Evolutionary conservation across 2,797 vertebrate species (phyloP).

Genomic region (Lates japonicus): DNA sequence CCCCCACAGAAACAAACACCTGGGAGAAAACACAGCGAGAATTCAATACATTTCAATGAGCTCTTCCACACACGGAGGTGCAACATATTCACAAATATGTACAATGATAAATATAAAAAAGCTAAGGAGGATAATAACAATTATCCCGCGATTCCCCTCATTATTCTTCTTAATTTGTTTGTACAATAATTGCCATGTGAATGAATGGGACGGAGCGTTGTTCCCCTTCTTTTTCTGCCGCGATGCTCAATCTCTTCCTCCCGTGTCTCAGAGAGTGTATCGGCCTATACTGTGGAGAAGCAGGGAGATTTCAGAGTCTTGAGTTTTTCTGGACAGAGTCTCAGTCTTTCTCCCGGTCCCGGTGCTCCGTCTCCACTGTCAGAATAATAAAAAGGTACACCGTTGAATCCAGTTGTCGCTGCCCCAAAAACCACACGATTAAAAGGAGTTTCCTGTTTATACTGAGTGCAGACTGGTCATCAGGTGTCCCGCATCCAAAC

Average conservation of each 20-base stretch:
- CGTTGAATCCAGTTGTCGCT: conserved; percentile 39
- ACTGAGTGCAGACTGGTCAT: conserved; percentile 9
- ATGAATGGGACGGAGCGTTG: conserved; percentile 55
- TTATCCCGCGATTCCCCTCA: conserved; percentile 79
- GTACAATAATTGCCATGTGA: conserved; percentile 86
- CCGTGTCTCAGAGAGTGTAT: conserved; percentile 7
- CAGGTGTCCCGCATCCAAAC: conserved; percentile 15
- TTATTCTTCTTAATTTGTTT: conserved; percentile 76
- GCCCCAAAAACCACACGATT: neutral
- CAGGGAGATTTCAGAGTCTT: conserved; percentile 35
- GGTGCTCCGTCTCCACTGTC: conserved; percentile 62
- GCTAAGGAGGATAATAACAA: conserved; percentile 79
- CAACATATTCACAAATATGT: conserved; percentile 89
- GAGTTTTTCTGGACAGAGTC: conserved; percentile 46
- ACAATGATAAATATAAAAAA: conserved; percentile 91
- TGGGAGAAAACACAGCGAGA: conserved; percentile 59
- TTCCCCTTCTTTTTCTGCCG: conserved; percentile 42
- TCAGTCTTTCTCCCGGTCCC: conserved; percentile 68
- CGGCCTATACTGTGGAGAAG: conserved; percentile 39
- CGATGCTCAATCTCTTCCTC: conserved; percentile 11
- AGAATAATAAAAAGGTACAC: conserved; percentile 59
- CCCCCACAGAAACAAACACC: conserved; percentile 55
- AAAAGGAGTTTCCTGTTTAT: conserved; percentile 5
- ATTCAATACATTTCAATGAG: conserved; percentile 71
- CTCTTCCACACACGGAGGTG: conserved; percentile 83